Conservation (phyloP, 2,113 vertebrate genomes). For the Vulpes vulpes region DNA sequence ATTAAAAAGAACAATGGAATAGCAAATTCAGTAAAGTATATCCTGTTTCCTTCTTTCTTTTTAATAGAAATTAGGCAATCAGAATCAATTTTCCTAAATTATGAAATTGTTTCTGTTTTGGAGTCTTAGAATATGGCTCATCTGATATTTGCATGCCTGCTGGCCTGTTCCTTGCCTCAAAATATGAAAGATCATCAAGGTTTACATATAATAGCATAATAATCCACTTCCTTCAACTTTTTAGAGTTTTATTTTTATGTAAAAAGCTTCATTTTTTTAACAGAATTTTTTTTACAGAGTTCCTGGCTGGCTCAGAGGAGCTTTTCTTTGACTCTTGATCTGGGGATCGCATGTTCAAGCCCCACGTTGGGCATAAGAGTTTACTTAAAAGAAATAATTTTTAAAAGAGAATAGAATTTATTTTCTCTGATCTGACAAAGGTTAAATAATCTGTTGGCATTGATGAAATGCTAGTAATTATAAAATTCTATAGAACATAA, state of each 20-base stretch:
- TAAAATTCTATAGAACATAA: not conserved
- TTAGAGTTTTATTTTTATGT: constrained; percentile 16
- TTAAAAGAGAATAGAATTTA: not conserved
- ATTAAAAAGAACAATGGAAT: not conserved
- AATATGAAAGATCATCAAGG: not conserved
- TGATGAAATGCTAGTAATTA: constrained; percentile 25
- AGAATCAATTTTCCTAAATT: constrained; percentile 49
- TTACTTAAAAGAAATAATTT: not conserved
- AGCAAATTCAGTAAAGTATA: constrained; percentile 5
- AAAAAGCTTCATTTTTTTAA: constrained; percentile 11
- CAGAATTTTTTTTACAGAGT: not conserved
- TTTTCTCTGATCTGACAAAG: constrained; percentile 3
- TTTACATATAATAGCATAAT: not conserved
- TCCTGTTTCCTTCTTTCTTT: constrained; percentile 10
- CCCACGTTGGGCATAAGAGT: not conserved
- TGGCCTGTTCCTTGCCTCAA: not conserved
- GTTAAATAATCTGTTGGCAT: not conserved
- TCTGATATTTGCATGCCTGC: not conserved
- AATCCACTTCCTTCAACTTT: not conserved
- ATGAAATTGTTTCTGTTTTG: constrained; percentile 3
- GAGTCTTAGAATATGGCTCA: constrained; percentile 8
- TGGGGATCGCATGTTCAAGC: not conserved
- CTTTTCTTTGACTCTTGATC: not conserved
- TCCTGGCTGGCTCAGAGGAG: not conserved
- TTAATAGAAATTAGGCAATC: constrained; percentile 15